Base-by-base conservation (phyloP, 2,797 vertebrate species). In the Euphonia xanthogaster region DNA sequence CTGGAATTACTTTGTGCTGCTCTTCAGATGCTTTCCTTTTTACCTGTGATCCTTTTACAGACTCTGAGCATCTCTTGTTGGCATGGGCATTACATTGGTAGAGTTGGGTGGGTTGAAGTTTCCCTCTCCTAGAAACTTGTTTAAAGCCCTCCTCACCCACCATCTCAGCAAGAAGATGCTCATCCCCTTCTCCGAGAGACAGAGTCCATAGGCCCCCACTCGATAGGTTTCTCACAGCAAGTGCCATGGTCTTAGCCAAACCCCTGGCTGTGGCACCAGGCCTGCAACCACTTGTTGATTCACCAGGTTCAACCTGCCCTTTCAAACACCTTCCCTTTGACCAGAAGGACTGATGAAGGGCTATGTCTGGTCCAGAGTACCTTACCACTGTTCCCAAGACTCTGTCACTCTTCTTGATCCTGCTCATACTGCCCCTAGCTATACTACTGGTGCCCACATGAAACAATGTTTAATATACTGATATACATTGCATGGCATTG, bases 71-170 rank as follows among this genome's bases (percentile, higher is more conserved):
- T 16, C 25, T 12, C 33, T 68, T 74, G 10, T 14, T 48, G 31
- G 4, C 27, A 42, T 0, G 0, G 20, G 4, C 23, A 44, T 30
- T 24, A 42, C 30, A n/a, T 1, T 50, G 5, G 4, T 60, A 53
- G 47, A 53, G 30, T 8, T 35, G 10, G 18, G 40, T 35, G 19
- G 12, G 15, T 54, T 68, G 20, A 68, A 35, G 23, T 48, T 68
- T 68, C 9, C 4, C 3, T 62, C 20, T 35, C 20, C 11, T 51
- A 48, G 22, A 5, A 44, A 62, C 42, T 68, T 50, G 16, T 37
- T 35, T 50, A 22, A 88, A 75, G 11, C 9, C 24, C 19, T 70
- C 6, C 21, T 75, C 14, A 62, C 9, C 12, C 14, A 62, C 9
- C 12, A 50, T 9, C 27, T 35, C 37, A 61, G 16, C 20, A 37